phyloP scores from a whole-genome alignment of 2,113 vertebrate species.

The Aegotheles bennettii region DNA sequence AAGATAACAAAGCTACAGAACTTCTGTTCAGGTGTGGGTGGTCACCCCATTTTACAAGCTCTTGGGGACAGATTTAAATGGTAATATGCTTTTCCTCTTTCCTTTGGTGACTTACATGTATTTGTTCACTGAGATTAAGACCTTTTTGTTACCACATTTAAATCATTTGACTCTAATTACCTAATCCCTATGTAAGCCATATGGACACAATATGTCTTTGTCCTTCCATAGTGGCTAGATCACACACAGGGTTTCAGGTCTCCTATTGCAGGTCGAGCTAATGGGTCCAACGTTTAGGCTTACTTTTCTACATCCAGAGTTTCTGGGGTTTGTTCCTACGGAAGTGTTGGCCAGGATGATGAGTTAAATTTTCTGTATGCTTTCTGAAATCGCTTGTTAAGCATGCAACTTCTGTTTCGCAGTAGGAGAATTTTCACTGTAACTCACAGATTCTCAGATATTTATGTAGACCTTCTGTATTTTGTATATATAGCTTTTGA shows the following conservation, averaged over 20 bases:
- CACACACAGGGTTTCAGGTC: background rate
- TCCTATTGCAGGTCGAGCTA: background rate
- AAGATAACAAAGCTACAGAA: background rate
- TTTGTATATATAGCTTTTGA: background rate
- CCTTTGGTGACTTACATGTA: background rate
- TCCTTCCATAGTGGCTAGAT: background rate
- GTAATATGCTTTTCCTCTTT: background rate
- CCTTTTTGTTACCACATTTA: background rate
- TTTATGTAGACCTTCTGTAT: background rate
- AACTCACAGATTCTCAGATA: background rate
- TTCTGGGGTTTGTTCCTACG: background rate
- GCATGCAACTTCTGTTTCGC: background rate
- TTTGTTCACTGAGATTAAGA: background rate
- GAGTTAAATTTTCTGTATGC: background rate
- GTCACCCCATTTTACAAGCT: background rate
- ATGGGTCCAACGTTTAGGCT: background rate
- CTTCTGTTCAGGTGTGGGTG: background rate
- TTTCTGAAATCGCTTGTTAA: background rate
- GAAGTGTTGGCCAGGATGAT: background rate
- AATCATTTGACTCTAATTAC: conserved; percentile 24
- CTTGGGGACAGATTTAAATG: background rate
- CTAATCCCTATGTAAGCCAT: background rate
- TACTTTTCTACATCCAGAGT: background rate
- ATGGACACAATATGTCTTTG: background rate
- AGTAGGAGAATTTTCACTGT: background rate